Base-by-base conservation (phyloP, 30 jellyfish, hydroid and myxozoan species). In the Catostylus mosaicus region DNA sequence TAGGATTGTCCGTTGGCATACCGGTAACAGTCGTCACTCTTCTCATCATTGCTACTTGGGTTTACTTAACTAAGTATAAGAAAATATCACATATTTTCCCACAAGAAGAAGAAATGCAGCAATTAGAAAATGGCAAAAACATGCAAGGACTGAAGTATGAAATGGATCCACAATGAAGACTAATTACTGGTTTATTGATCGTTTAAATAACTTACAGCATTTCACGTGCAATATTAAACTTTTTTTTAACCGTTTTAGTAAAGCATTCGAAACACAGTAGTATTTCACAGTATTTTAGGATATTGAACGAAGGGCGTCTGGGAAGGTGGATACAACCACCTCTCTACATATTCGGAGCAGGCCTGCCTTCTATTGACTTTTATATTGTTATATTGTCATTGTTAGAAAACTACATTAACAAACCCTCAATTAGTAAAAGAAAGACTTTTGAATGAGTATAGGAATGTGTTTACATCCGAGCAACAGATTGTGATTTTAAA, bases 1-100 rank as follows among this genome's bases (percentile, higher is more conserved):
- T 56, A 29, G 86, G 61, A 6, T 36, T 75, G 9, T 51, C 75
- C 26, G 64, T 75, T 22, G 76, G 86, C 1, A 56, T 75, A 30
- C 86, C 86, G 22, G 64, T 34, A 3, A 64, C 64, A 0, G 14
- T 54, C 2, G 31, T 56, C 30, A 29, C 54, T 11, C 43, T 52
- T 1, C 52, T 75, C 16, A 65, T 35, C 45, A 34, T 75, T 26
- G 38, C 65, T 43, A 67, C 60, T 27, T 50, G 52, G 56, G 59
- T 56, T 6, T 50, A 26, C 19, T 12, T 54, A 7, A 75, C 31
- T 10, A 75, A 52, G 22, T 51, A 35, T 46, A 75, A 75, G 26
- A 30, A 22, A 24, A 35, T 2, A n/a, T 34, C 3, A 20, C 16
- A 34, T 18, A 38, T 20, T 24, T 10, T 38, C 27, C 47, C 82